Evolutionary conservation across 2,113 vertebrate species (phyloP), one percentile per base, ranked within the genome.

Genomic region (Hemibates koningsi): DNA sequence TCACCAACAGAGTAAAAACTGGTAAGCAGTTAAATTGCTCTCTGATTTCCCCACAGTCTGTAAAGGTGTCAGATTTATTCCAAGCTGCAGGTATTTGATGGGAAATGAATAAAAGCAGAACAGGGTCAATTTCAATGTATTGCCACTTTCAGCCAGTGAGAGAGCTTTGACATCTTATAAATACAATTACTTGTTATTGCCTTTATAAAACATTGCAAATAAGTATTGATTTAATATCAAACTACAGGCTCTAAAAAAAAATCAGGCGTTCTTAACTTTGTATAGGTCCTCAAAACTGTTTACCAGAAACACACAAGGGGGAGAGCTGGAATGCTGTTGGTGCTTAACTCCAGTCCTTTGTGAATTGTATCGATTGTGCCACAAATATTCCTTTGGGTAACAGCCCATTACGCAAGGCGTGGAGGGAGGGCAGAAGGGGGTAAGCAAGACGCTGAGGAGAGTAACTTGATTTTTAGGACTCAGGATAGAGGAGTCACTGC

Each of bases 381-480:
- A 56, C 80, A 54, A 88, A 79, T 81, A 27, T 86, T 83, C 16
- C 48, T 81, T 66, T 43, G 57, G 80, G 73, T 84, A 82, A 38
- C 50, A 27, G 34, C 38, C 43, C 13, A 19, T 94, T 93, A 82
- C 10, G 17, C 48, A 94, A 94, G 71, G 6, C 27, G 5, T 14
- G 27, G 73, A 56, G 85, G 83, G 86, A 81, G 87, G 86, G 86
- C 41, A 21, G 45, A 21, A 9, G 56, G 57, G 38, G 50, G 81
- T 76, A 76, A 86, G 52, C 11, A 36, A 57, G 27, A 48, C 16
- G 3, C 43, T 50, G 45, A 78, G 27, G 43, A 19, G 57, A 84
- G 86, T 81, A 83, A 81, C 54, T 86, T 66, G n/a, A 61, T 52
- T 63, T 79, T 50, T 32, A 48, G 24, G 56, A 52, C 61, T 29